phyloP scores from a whole-genome alignment of 2,888 invertebrate species.

The Agrotis exclamationis region DNA sequence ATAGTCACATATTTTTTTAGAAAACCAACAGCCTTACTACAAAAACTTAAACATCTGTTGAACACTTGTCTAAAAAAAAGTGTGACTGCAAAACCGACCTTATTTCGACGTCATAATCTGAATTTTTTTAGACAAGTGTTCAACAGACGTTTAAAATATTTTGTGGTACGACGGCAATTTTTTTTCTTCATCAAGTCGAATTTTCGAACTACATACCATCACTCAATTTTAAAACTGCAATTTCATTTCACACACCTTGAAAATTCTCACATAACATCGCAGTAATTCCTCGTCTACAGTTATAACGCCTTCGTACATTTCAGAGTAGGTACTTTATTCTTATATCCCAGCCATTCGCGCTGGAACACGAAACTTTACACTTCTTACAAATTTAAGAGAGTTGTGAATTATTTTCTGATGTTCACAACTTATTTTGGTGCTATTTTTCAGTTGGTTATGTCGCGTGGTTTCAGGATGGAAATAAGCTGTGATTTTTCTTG shows the following conservation, averaged over 20 bases:
- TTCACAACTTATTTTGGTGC: conserved; percentile 35
- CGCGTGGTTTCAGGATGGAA: conserved; percentile 1
- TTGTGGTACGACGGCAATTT: too few species aligned
- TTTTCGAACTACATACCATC: not conserved
- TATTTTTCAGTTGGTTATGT: conserved; percentile 40
- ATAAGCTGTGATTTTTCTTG: conserved; percentile 10
- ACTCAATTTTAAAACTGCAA: not conserved
- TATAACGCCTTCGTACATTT: conserved; percentile 19
- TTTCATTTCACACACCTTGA: conserved; percentile 9
- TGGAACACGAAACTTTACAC: conserved; percentile 45
- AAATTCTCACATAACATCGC: conserved; percentile 21
- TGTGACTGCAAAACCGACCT: too few species aligned
- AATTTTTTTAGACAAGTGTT: too few species aligned
- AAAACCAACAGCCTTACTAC: too few species aligned
- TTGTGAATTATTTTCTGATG: conserved; percentile 42
- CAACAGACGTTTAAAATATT: too few species aligned
- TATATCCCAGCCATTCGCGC: conserved; percentile 30
- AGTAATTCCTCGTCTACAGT: conserved; percentile 13
- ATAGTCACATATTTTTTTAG: too few species aligned
- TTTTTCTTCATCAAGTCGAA: not conserved
- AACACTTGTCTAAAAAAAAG: too few species aligned
- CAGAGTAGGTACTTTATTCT: conserved; percentile 41
- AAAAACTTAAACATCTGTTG: too few species aligned
- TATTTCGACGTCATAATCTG: too few species aligned
- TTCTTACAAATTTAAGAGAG: conserved; percentile 40